Percentiles rank a stretch among this genome's conserved stretches.
phyloP scores from a whole-genome alignment of 2,113 vertebrate genomes.

The Falco punctatus region DNA sequence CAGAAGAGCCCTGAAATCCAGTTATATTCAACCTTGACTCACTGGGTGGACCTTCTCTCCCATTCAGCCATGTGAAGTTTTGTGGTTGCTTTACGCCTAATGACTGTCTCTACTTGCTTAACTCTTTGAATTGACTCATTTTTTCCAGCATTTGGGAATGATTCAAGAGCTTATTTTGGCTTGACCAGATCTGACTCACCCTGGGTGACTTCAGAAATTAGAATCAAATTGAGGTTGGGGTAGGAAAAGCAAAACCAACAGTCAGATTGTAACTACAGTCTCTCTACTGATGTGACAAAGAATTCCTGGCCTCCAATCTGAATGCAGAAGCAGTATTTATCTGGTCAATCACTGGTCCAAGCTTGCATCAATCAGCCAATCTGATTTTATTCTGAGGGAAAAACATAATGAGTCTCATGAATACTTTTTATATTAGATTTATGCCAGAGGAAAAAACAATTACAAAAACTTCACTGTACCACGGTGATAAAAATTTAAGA shows the following conservation, averaged over 20 bases:
- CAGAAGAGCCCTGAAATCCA: neutral
- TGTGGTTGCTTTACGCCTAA: neutral
- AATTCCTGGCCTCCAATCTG: neutral
- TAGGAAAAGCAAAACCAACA: neutral
- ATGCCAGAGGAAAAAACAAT: neutral
- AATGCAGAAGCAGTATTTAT: neutral
- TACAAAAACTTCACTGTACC: neutral
- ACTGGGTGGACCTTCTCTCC: neutral
- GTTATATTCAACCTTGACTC: neutral
- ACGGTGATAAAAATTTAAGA: neutral
- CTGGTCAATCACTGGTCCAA: neutral
- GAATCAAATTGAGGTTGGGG: neutral
- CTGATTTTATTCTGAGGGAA: neutral
- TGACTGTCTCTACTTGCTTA: neutral
- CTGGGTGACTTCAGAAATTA: neutral
- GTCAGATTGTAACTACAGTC: neutral
- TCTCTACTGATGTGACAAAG: neutral
- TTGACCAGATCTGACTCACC: constrained; percentile 37
- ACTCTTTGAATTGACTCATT: neutral
- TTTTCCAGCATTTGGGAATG: neutral
- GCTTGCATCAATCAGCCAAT: neutral
- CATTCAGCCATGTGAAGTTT: neutral
- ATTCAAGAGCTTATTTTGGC: constrained; percentile 22
- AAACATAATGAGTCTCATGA: neutral
- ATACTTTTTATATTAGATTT: neutral